Percentiles rank a stretch among this genome's conserved stretches.
These are phyloP conservation scores for Deroptyus accipitrinus DNA, from an alignment of 2,113 vertebrate species.

Conservation along the genomic window DNA sequence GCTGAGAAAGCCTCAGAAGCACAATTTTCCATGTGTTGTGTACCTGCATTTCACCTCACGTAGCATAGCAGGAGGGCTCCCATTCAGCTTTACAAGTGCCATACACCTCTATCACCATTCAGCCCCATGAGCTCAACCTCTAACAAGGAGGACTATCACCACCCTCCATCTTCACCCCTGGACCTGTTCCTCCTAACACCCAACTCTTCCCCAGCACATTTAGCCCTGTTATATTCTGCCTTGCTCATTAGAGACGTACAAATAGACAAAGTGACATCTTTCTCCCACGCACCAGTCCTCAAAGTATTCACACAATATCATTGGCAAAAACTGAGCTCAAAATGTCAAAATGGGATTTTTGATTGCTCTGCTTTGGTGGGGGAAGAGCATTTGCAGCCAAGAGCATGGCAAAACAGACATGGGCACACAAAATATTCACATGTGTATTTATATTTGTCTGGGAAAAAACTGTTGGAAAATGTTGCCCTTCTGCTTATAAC, in stretches of 20 bases:
- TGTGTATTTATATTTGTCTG: neutral
- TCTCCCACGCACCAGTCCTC: neutral
- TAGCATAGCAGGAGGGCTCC: fast-evolving
- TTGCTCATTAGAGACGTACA: neutral
- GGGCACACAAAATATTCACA: neutral
- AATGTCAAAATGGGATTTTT: neutral
- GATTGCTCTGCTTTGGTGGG: neutral
- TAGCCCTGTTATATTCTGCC: neutral
- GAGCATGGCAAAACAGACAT: neutral
- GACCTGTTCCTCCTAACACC: fast-evolving
- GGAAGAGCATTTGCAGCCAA: neutral
- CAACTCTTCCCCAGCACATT: fast-evolving
- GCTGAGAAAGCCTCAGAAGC: neutral
- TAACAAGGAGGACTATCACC: too few relatives aligned
- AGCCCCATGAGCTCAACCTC: neutral
- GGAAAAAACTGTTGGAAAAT: neutral
- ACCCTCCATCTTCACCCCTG: neutral
- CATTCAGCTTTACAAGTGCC: fast-evolving
- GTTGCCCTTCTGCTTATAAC: neutral
- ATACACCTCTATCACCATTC: fast-evolving
- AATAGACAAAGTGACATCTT: neutral
- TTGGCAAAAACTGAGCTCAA: fast-evolving
- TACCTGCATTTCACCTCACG: neutral
- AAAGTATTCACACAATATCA: fast-evolving
- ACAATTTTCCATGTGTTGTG: fast-evolving